Percentiles rank a stretch among this genome's conserved stretches.
Conservation (phyloP, 2,888 invertebrate genomes). For the Parnassius orleans region DNA sequence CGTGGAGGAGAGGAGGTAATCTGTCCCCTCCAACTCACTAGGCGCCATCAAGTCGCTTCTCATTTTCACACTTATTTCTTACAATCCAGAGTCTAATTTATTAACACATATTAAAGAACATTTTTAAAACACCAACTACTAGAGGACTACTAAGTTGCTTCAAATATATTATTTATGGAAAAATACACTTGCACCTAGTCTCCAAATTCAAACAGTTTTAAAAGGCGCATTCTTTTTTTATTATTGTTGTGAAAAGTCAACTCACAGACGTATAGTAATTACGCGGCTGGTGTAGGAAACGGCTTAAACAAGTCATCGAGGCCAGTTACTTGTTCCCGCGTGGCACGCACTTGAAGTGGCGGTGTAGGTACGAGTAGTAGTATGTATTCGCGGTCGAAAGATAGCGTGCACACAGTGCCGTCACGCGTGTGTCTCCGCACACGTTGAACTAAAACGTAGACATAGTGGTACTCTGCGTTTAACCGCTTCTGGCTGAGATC, state of each 20-base stretch:
- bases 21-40: constrained; percentile 82
- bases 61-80: constrained; percentile 56
- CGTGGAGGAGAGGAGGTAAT: constrained; percentile 83
- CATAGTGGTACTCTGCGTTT: constrained; percentile 14
- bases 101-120: neutral
- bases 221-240: constrained; percentile 9
- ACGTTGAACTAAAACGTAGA: constrained; percentile 24
- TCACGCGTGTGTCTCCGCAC: constrained; percentile 34
- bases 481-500: constrained; percentile 33
- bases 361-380: constrained; percentile 40
- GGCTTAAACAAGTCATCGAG: constrained; percentile 53
- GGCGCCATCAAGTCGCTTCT: constrained; percentile 75
- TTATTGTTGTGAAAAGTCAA: constrained; percentile 38
- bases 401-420: constrained; percentile 37
- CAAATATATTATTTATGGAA: no score
- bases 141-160: neutral
- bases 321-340: constrained; percentile 58
- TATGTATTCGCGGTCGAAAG: constrained; percentile 13
- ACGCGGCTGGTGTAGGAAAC: constrained; percentile 39
- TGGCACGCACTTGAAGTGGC: constrained; percentile 39
- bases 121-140: neutral
- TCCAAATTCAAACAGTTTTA: constrained; percentile 8
- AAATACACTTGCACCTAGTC: neutral
- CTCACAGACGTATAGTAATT: constrained; percentile 39
- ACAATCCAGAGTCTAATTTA: constrained; percentile 42